phyloP scores from a whole-genome alignment of 2,113 vertebrate genomes.

The Nycticorax nycticorax region DNA sequence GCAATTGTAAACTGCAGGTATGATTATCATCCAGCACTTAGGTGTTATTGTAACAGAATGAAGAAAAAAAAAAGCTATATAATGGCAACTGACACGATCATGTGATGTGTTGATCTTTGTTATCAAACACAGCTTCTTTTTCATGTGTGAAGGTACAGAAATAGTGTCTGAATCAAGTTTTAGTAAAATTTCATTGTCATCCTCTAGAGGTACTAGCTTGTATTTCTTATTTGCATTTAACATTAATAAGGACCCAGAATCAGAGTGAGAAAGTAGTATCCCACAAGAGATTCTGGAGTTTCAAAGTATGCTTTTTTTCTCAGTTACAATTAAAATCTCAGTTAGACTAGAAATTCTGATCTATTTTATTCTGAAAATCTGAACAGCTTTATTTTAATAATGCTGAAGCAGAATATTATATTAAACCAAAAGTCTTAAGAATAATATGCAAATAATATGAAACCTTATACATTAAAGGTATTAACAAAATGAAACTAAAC shows the following conservation, averaged over 20 bases:
- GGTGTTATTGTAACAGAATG: neutral
- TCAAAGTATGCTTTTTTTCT: neutral
- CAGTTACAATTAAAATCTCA: neutral
- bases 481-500: neutral
- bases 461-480: neutral
- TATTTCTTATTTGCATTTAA: conserved; percentile 1
- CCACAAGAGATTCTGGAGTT: neutral
- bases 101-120: neutral
- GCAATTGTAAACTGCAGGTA: neutral
- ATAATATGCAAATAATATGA: neutral
- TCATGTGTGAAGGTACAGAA: neutral
- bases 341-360: neutral
- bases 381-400: neutral
- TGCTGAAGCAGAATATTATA: neutral
- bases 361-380: neutral
- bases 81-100: neutral
- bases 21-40: neutral
- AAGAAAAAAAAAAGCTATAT: neutral
- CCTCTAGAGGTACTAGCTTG: neutral
- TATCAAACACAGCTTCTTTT: neutral
- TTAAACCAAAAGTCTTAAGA: neutral
- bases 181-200: neutral
- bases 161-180: neutral
- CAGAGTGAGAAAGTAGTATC: neutral
- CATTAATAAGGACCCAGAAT: neutral